Evolutionary conservation across 30 jellyfish, hydroid and myxozoan genomes (phyloP).

Genomic region (Turritopsis rubra): DNA sequence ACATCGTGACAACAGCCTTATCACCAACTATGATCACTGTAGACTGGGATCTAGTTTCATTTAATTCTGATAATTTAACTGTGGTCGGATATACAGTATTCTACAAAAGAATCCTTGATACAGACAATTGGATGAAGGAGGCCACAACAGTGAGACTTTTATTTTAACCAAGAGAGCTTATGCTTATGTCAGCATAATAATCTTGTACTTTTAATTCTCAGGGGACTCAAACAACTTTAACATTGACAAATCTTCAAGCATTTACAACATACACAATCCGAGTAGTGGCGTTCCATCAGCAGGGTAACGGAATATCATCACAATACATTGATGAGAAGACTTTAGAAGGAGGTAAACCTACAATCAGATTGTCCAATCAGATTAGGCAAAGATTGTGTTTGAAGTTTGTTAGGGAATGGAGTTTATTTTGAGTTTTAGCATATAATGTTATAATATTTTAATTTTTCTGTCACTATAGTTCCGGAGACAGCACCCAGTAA

Average conservation of each 20-base stretch:
- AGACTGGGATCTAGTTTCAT: slow-evolving; percentile 25
- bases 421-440: too few relatives aligned
- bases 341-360: slow-evolving; percentile 40
- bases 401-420: too few relatives aligned
- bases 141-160: background rate
- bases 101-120: background rate
- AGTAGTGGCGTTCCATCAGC: slow-evolving; percentile 30
- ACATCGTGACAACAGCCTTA: slow-evolving; percentile 15
- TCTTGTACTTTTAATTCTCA: background rate
- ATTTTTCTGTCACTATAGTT: background rate
- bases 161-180: background rate
- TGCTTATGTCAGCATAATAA: background rate
- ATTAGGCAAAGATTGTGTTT: too few relatives aligned
- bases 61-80: slow-evolving; percentile 6
- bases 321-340: slow-evolving; percentile 17
- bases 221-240: background rate
- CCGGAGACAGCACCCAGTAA: background rate
- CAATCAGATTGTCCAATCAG: too few relatives aligned
- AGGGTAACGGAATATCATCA: slow-evolving; percentile 35
- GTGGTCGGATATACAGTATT: slow-evolving; percentile 35
- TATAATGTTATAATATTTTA: too few relatives aligned
- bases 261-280: slow-evolving; percentile 36
- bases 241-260: background rate
- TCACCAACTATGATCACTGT: slow-evolving; percentile 23
- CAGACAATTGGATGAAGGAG: slow-evolving; percentile 9